Evolutionary conservation across 1,140 invertebrate species (phyloP).

Genomic region (Rhysida immarginata): DNA sequence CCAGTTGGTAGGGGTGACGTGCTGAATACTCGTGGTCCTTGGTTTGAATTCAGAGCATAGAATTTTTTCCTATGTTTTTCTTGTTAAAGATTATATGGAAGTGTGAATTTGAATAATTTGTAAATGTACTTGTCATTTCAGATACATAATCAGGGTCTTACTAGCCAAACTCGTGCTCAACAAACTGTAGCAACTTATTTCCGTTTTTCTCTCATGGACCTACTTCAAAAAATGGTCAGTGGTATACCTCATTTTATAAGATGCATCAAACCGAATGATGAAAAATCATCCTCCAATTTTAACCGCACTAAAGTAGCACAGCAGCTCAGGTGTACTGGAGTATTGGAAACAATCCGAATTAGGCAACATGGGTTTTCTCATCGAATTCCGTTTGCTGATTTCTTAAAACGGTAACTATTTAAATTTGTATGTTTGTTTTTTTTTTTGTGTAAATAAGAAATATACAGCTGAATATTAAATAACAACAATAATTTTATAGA

Average conservation of each 20-base stretch:
- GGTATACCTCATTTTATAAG: constrained; percentile 64
- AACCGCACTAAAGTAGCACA: constrained; percentile 48
- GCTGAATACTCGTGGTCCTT: too few species aligned
- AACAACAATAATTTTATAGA: too few species aligned
- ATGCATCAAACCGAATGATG: constrained; percentile 68
- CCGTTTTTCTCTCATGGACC: constrained; percentile 65
- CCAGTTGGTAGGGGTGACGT: too few species aligned
- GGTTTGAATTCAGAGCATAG: too few species aligned
- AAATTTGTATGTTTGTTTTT: too few species aligned
- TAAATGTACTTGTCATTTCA: too few species aligned
- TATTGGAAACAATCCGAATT: constrained; percentile 65
- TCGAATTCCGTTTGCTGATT: constrained; percentile 58
- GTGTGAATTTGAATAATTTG: too few species aligned
- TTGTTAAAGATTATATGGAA: too few species aligned
- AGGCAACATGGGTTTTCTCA: constrained; percentile 67
- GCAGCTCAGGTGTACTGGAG: constrained; percentile 62
- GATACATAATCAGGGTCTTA: constrained; percentile 31
- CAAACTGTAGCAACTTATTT: constrained; percentile 74
- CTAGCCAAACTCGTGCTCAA: constrained; percentile 64
- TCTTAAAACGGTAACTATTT: constrained; percentile 48
- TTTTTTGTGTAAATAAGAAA: too few species aligned
- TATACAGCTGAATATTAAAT: too few species aligned
- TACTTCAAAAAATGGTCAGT: constrained; percentile 67
- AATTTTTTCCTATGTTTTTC: too few species aligned
- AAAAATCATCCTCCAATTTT: constrained; percentile 46